Conservation (phyloP, 2,797 vertebrate genomes). For the Coregonus suidteri region DNA sequence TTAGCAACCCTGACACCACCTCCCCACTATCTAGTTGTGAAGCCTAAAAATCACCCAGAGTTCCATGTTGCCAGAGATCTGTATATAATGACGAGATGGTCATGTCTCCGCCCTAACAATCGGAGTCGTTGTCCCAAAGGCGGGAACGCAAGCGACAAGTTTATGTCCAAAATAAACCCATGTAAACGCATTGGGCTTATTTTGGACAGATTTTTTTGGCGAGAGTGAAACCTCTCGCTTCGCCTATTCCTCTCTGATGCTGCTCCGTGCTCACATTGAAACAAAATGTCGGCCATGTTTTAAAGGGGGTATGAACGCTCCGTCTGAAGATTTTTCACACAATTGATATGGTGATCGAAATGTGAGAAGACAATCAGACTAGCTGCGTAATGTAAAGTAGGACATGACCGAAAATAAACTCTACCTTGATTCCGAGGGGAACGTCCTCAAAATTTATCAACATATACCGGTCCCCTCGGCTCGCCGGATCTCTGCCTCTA, state of each 20-base stretch:
- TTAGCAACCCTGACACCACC: constrained; percentile 71
- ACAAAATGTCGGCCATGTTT: constrained; percentile 96
- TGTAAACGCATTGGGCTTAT: too few relatives aligned
- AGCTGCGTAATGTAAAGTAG: constrained; percentile 63
- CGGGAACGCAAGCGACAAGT: too few relatives aligned
- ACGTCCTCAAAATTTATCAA: constrained; percentile 92
- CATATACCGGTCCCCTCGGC: constrained; percentile 93
- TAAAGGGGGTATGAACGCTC: constrained; percentile 77
- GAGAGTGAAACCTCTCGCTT: too few relatives aligned
- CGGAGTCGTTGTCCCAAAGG: too few relatives aligned
- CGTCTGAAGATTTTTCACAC: constrained; percentile 66
- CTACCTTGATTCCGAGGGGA: constrained; percentile 90
- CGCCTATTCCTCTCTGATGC: too few relatives aligned
- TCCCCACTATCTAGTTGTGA: constrained; percentile 71
- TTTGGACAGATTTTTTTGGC: too few relatives aligned
- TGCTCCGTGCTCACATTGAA: constrained; percentile 71
- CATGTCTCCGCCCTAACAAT: too few relatives aligned
- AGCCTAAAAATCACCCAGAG: constrained; percentile 87
- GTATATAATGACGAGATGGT: too few relatives aligned
- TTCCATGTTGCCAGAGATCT: constrained; percentile 75
- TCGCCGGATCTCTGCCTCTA: constrained; percentile 88
- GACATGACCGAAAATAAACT: constrained; percentile 70
- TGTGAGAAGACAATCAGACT: constrained; percentile 55
- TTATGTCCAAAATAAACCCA: too few relatives aligned
- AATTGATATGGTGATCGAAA: constrained; percentile 62